Base-by-base conservation (phyloP, 2,888 invertebrate genomes). In the Brachylomia viminalis region DNA sequence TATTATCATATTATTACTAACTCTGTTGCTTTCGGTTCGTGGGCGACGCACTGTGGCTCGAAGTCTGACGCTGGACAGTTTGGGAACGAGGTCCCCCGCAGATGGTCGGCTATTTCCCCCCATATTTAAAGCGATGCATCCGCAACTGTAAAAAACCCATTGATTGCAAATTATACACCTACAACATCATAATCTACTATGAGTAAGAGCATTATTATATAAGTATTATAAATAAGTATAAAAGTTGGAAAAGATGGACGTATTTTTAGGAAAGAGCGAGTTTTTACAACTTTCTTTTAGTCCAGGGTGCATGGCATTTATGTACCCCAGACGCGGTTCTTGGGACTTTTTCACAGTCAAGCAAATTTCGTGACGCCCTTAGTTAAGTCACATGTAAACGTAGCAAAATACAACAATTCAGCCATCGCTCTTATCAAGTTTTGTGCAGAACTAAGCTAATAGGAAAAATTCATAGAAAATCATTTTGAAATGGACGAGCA, bases 11-110 rank as follows among this genome's bases (percentile, higher is more conserved):
- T n/a, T 15, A 67, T 30, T 15, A 67, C 90, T 77, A 81, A 95
- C 95, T 90, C 92, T 91, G 74, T 92, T 92, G 61, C 67, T 91
- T 13, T 95, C 94, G 13, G 80, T 75, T 33, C 91, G 75, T 15
- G 49, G 47, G n/a, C 62, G 77, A 27, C 82, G 56, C 52, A 30
- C 6, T 1, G 79, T 17, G 20, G 58, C 15, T n/a, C 79, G 33
- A 10, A 45, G 17, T 30, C 15, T 56, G 2, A 0, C n/a, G 88
- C 59, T 77, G 6, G 90, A 72, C 0, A 79, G 45, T 1, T 80
- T 79, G 0, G 87, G 70, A 2, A 73, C 80, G 4, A 95, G 87
- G 74, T 95, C 95, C 0, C 94, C 95, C 0, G 92, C 92, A 0
- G 94, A 94, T 7, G 88, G 89, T 67, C 91, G 88, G 59, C 91